Evolutionary conservation across 2,888 invertebrate genomes (phyloP).

Genomic region (Antheraea assamensis): DNA sequence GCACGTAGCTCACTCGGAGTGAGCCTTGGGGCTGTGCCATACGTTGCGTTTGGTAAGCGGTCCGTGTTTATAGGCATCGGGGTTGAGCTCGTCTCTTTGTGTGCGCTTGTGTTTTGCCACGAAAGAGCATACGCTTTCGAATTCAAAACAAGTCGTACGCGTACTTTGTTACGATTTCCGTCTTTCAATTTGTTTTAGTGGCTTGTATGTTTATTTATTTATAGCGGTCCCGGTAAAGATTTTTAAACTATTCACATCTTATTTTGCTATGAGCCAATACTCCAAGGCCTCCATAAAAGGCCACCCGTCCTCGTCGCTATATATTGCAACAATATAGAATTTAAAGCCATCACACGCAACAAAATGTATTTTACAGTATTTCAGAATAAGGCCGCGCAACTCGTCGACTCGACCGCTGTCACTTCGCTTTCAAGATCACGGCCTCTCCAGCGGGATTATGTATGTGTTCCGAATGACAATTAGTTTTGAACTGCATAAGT

Average conservation of each 20-base stretch:
- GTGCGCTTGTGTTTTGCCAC: neutral
- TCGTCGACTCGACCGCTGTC: slow-evolving; percentile 44
- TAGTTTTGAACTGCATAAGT: slow-evolving; percentile 57
- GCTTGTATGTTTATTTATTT: neutral
- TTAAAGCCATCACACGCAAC: neutral
- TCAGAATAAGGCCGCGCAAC: slow-evolving; percentile 51
- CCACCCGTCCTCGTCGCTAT: neutral
- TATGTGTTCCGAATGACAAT: slow-evolving; percentile 71
- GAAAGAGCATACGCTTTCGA: neutral
- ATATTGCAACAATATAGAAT: too few relatives aligned
- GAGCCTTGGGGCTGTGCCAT: neutral
- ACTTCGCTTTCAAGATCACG: slow-evolving; percentile 68
- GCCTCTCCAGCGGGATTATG: slow-evolving; percentile 65
- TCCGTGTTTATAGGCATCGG: neutral
- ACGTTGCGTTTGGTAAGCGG: neutral
- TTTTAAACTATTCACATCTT: neutral
- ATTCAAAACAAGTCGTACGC: neutral
- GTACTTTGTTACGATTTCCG: neutral
- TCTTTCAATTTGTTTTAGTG: neutral
- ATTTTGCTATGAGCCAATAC: neutral
- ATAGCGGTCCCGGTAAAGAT: neutral
- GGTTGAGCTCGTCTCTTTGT: neutral
- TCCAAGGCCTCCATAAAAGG: neutral
- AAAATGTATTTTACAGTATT: slow-evolving; percentile 25
- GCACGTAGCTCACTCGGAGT: neutral